phyloP scores from a whole-genome alignment of 2,888 invertebrate species.

The Limnephilus auricula region DNA sequence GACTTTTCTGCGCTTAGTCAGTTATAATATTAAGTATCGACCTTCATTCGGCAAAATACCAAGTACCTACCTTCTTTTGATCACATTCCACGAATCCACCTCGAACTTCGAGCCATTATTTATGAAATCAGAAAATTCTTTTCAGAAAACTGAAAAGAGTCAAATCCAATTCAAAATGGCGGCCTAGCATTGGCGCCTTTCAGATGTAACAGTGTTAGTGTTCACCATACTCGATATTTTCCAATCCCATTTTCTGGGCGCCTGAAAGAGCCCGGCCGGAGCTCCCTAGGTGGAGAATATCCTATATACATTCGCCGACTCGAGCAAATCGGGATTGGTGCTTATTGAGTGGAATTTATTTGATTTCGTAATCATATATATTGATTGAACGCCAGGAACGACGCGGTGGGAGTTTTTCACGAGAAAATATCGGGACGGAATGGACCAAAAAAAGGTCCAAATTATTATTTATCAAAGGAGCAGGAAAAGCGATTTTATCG shows the following conservation, averaged over 20 bases:
- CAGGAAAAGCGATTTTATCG: slow-evolving; percentile 35
- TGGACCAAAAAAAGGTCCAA: neutral
- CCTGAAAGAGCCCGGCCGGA: slow-evolving; percentile 1
- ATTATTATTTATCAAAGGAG: slow-evolving; percentile 36
- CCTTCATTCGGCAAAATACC: neutral
- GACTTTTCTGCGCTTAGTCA: too few species aligned
- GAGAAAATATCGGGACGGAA: slow-evolving; percentile 36
- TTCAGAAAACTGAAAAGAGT: slow-evolving; percentile 35
- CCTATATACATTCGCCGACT: slow-evolving; percentile 15
- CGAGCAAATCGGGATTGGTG: slow-evolving; percentile 60
- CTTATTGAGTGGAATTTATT: slow-evolving; percentile 63
- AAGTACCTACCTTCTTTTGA: neutral
- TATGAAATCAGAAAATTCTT: slow-evolving; percentile 31
- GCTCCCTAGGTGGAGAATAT: neutral
- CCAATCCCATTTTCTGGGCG: slow-evolving; percentile 26
- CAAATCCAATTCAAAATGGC: slow-evolving; percentile 50
- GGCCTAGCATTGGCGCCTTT: slow-evolving; percentile 17
- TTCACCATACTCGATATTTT: slow-evolving; percentile 49
- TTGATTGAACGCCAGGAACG: slow-evolving; percentile 57
- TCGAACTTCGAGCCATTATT: neutral
- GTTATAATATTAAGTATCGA: neutral
- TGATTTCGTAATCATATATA: slow-evolving; percentile 66
- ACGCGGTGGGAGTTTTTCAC: slow-evolving; percentile 28
- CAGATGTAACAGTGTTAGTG: slow-evolving; percentile 34
- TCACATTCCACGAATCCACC: neutral